These are phyloP conservation scores for Melolontha melolontha DNA, from an alignment of 2,888 invertebrate species.

Conservation along the genomic window DNA sequence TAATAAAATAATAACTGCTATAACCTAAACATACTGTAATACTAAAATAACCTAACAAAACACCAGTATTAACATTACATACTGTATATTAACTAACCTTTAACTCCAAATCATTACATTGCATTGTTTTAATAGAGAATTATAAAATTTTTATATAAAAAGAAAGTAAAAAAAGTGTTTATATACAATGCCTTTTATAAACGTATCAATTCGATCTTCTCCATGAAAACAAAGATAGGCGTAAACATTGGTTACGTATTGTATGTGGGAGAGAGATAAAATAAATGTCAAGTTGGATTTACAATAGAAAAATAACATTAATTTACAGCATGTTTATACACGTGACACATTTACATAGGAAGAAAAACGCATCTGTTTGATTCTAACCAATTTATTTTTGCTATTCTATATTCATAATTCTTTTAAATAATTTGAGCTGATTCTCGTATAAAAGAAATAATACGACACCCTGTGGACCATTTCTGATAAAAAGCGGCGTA, in stretches of 20 bases:
- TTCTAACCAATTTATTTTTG: conserved; percentile 9
- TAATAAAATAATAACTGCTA: conserved; percentile 28
- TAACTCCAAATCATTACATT: conserved; percentile 53
- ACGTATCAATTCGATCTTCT: conserved; percentile 37
- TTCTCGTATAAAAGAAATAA: conserved; percentile 50
- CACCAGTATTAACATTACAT: conserved; percentile 6
- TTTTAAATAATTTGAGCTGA: conserved; percentile 34
- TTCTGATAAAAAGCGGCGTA: conserved; percentile 74
- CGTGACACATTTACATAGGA: background rate
- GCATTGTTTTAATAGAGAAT: conserved; percentile 45
- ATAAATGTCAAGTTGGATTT: conserved; percentile 46
- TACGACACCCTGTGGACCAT: conserved; percentile 50
- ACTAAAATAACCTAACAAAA: conserved; percentile 7
- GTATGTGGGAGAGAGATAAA: conserved; percentile 41
- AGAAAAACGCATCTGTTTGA: background rate
- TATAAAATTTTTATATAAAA: conserved; percentile 17
- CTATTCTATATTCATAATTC: conserved; percentile 10
- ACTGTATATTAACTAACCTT: conserved; percentile 47
- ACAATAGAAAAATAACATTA: conserved; percentile 33
- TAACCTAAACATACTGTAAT: conserved; percentile 38
- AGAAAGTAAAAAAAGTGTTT: conserved; percentile 43
- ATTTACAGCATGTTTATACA: conserved; percentile 5
- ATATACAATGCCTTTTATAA: conserved; percentile 47
- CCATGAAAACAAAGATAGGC: conserved; percentile 43
- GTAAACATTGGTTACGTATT: background rate